A percentile compares a stretch with the other conserved stretches of the same genome.
Evolutionary conservation across 2,797 vertebrate genomes (phyloP).

Genomic region (Telmatherina bonti): DNA sequence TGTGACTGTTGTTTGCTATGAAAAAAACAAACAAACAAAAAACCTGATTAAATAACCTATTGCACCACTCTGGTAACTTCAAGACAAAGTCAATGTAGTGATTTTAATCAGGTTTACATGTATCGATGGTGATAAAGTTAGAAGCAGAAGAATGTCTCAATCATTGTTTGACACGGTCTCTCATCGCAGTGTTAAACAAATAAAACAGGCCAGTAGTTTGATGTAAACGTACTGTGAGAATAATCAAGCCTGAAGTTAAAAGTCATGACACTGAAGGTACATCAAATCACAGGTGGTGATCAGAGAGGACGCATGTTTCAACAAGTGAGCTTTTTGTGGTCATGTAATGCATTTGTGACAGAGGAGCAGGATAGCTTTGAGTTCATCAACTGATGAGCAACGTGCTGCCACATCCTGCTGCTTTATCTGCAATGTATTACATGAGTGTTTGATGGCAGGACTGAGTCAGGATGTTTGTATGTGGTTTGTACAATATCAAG

Average conservation of each 20-base stretch:
- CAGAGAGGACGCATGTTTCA: slow-evolving; percentile 59
- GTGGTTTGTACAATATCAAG: slow-evolving; percentile 21
- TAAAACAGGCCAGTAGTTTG: not conserved
- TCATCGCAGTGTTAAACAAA: not conserved
- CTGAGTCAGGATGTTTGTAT: slow-evolving; percentile 15
- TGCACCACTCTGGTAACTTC: not conserved
- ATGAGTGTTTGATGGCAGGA: slow-evolving; percentile 38
- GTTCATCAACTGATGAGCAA: slow-evolving; percentile 1
- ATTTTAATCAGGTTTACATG: not conserved
- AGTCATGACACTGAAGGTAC: slow-evolving; percentile 1
- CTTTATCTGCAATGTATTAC: slow-evolving; percentile 34
- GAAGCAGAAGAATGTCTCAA: not conserved
- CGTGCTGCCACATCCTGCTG: slow-evolving; percentile 39
- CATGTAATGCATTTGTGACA: slow-evolving; percentile 51
- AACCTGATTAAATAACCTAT: too few species aligned
- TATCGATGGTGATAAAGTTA: not conserved
- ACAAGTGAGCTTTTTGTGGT: slow-evolving; percentile 18
- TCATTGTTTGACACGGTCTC: too few species aligned
- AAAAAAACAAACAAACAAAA: not conserved
- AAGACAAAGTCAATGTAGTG: not conserved
- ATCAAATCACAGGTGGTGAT: slow-evolving; percentile 50
- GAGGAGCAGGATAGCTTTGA: slow-evolving; percentile 28
- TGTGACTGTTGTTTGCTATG: not conserved
- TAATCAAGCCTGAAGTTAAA: not conserved
- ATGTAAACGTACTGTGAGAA: not conserved